Base-by-base conservation (phyloP, 2,797 vertebrate species). In the Epinephelus coioides region DNA sequence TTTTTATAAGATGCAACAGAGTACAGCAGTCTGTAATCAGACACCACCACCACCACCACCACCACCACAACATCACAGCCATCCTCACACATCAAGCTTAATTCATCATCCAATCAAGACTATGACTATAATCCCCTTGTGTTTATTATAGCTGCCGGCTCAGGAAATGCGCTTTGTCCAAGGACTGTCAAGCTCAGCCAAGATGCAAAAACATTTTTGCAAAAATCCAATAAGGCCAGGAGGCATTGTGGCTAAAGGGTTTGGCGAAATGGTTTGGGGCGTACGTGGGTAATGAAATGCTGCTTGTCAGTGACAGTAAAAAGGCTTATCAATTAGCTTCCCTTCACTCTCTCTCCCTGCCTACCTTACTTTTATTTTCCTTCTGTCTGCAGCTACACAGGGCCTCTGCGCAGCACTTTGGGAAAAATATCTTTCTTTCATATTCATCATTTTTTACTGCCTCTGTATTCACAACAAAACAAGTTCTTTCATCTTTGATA, bases 321-420 rank as follows among this genome's bases (percentile, higher is more conserved):
- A 88, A 60, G 34, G 56, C 69, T 92, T 86, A 84, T 92, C 88
- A 94, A 93, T 93, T 89, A 94, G 80, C 80, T 73, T 71, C 55
- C 40, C 60, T 56, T 80, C 72, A 78, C 73, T 88, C 70, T 62
- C 63, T 76, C 76, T 61, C 51, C 12, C 46, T 46, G 44, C 59
- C 60, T 62, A 38, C 64, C 76, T 81, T 46, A 56, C 51, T 61
- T 81, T 78, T 67, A 70, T 80, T 89, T 67, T 25, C 54, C 51
- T 61, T 74, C 30, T 81, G 51, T 63, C 57, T 79, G 67, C 67
- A 77, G 74, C 65, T 63, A 66, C 71, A 57, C 68, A 14, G 67
- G 27, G 44, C 73, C 86, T 86, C 62, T 27, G 56, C 78, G 84
- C 68, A 30, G 54, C 54, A 72, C 84, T 88, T 84, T 84, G 67